phyloP scores from a whole-genome alignment of 1,140 invertebrate species.

The Orchestia grillus region DNA sequence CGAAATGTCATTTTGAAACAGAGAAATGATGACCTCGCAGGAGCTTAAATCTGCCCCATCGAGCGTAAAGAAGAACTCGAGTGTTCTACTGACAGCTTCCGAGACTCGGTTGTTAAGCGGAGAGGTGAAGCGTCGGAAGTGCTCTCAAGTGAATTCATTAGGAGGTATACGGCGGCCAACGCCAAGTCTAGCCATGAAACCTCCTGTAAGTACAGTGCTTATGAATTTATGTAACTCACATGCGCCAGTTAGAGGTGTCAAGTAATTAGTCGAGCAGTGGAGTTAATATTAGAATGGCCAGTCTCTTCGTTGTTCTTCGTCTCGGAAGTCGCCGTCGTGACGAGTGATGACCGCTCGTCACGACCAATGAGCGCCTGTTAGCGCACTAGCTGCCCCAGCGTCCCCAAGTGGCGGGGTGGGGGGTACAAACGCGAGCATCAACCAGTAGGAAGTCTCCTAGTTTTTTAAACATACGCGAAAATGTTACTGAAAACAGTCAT shows the following conservation, averaged over 20 bases:
- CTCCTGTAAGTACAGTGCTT: conserved; percentile 12
- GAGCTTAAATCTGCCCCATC: background rate
- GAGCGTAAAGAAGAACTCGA: background rate
- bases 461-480: background rate
- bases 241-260: conserved; percentile 30
- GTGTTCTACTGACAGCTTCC: background rate
- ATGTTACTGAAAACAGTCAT: background rate
- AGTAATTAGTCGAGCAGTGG: conserved; percentile 22
- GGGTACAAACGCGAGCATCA: background rate
- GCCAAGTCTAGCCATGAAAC: background rate
- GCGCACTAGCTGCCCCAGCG: background rate
- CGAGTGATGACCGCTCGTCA: background rate
- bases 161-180: background rate
- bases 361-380: background rate
- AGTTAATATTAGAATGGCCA: background rate
- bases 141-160: conserved; percentile 23
- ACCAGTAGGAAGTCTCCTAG: background rate
- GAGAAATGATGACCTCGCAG: background rate
- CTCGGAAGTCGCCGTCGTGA: background rate
- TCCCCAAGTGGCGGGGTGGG: background rate
- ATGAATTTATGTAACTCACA: conserved; percentile 1
- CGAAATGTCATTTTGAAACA: background rate
- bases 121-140: background rate
- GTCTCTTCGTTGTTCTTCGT: background rate
- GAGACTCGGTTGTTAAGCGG: background rate